Base-by-base conservation (phyloP, 2,797 vertebrate species). In the Gallinago solitaria region DNA sequence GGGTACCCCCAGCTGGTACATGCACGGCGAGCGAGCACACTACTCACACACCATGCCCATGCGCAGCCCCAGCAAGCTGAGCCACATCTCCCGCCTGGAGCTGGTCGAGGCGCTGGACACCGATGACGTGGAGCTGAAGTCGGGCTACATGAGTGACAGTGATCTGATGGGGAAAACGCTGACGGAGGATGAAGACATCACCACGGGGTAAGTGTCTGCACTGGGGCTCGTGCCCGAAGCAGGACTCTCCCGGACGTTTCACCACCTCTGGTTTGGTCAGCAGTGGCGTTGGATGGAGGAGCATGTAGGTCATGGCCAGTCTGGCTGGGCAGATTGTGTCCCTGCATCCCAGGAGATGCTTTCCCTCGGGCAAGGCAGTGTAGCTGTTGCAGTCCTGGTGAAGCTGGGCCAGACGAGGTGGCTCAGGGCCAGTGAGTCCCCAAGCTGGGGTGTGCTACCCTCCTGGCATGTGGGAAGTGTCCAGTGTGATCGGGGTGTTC, bases 1-100 rank as follows among this genome's bases (percentile, higher is more conserved):
- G 92, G 98, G 98, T 56, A 95, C 97, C 5, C 97, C 98, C 1
- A 85, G 98, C 91, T 98, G 98, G 98, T 98, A 97, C 94, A 67
- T 64, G 97, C 98, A 98, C 2, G 98, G 97, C 8, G 96, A 99
- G 97, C 94, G 97, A 6, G 96, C 98, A 4, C 99, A 98, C 95
- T 99, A 99, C 89, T 99, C 99, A 9, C 99, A 99, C 87, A 99
- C 99, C 14, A 99, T 99, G 99, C 99, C 99, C 20, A 98, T 99
- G 90, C 99, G 99, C 95, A 97, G 98, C 74, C 98, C 99, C 95
- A 98, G 98, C 96, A 98, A 98, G 84, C 98, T 99, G 93, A 98
- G 98, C 97, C 99, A 99, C 97, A 97, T 98, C 57, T 98, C 99
- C 45, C 98, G 98, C 63, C 98, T 99, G 97, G 98, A 99, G 76